Evolutionary conservation across 1,140 invertebrate genomes (phyloP).

Genomic region (Diuraphis noxia): DNA sequence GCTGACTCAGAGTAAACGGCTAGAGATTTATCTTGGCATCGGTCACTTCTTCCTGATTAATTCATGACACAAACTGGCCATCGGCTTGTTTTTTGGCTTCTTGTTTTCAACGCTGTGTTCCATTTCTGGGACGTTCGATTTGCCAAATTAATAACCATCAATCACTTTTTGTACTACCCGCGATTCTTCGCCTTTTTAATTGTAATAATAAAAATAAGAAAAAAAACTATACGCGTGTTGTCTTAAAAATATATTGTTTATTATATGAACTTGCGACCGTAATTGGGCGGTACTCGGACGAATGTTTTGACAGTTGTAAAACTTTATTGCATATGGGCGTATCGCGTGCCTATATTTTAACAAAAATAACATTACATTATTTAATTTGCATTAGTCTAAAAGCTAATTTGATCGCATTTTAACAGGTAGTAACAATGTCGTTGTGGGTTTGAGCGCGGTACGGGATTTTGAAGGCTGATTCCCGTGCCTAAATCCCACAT

Average conservation of each 20-base stretch:
- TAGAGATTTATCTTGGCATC: slow-evolving; percentile 40
- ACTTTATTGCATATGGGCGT: not conserved
- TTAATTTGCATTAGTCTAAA: not conserved
- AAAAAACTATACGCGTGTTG: not conserved
- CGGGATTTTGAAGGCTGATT: not conserved
- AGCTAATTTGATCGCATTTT: not conserved
- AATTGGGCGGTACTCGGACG: too few species aligned
- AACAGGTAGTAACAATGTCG: too few species aligned
- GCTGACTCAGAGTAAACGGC: slow-evolving; percentile 39
- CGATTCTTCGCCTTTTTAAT: not conserved
- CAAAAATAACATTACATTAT: not conserved
- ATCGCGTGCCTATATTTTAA: not conserved
- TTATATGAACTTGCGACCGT: not conserved
- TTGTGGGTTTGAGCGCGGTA: not conserved
- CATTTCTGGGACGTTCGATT: slow-evolving; percentile 37
- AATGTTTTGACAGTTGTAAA: too few species aligned
- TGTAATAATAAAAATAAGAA: not conserved
- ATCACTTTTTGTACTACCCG: not conserved
- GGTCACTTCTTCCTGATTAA: slow-evolving; percentile 40
- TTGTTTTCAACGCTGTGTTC: not conserved
- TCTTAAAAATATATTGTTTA: not conserved
- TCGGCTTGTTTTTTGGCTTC: slow-evolving; percentile 19
- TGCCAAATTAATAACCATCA: slow-evolving; percentile 42
- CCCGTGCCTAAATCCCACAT: too few species aligned
- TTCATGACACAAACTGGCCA: slow-evolving; percentile 13